phyloP scores from a whole-genome alignment of 2,113 vertebrate genomes.

The Athene noctua region DNA sequence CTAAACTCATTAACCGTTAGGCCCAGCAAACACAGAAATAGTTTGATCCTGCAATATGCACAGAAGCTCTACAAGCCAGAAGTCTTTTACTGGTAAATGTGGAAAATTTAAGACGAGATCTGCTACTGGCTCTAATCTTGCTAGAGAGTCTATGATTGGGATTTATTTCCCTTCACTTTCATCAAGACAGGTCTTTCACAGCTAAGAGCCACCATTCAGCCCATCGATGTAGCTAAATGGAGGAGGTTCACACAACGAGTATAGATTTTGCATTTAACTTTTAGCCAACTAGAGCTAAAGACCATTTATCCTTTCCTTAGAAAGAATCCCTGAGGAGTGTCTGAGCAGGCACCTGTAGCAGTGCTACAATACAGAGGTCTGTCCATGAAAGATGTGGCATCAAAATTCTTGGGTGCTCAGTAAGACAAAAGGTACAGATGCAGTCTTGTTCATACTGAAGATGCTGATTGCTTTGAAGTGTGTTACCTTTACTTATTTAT shows the following conservation, averaged over 20 bases:
- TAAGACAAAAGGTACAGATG: not conserved
- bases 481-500: not conserved
- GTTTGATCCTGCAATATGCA: not conserved
- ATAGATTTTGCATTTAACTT: not conserved
- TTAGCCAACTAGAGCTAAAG: not conserved
- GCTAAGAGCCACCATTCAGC: not conserved
- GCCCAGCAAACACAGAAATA: not conserved
- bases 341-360: not conserved
- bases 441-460: not conserved
- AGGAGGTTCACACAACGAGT: not conserved
- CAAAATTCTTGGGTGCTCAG: not conserved
- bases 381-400: not conserved
- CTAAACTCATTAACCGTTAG: not conserved
- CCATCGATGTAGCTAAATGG: not conserved
- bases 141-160: not conserved
- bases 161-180: not conserved
- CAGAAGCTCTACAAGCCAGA: not conserved
- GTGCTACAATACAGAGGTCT: not conserved
- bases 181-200: not conserved
- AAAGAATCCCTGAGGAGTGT: not conserved
- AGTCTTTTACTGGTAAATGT: not conserved
- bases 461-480: not conserved
- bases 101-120: not conserved
- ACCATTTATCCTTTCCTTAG: not conserved
- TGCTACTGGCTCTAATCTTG: not conserved